phyloP scores from a whole-genome alignment of 2,797 vertebrate species.

The Bothrops alternatus region DNA sequence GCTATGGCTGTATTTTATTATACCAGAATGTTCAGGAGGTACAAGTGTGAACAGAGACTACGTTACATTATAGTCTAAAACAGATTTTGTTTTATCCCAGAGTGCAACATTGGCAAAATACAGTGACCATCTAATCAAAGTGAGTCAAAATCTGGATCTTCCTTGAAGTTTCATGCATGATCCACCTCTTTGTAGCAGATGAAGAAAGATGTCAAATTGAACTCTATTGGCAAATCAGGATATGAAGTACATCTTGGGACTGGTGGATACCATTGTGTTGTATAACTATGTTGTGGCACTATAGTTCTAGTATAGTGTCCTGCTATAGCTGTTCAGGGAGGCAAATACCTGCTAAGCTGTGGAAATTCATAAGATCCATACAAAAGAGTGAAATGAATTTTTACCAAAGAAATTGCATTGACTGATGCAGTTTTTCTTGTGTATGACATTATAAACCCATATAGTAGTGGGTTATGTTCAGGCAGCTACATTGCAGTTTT shows the following conservation, averaged over 20 bases:
- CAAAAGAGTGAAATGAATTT: neutral
- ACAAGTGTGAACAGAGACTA: neutral
- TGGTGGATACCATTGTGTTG: neutral
- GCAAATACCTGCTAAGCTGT: neutral
- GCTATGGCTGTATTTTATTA: neutral
- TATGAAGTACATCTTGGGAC: neutral
- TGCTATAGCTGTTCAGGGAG: neutral
- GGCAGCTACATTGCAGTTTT: neutral
- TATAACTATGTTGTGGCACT: neutral
- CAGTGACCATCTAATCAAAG: neutral
- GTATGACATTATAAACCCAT: neutral
- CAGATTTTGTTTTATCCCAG: neutral
- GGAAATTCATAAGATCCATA: neutral
- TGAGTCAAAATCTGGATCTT: neutral
- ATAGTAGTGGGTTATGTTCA: neutral
- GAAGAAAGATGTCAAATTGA: neutral
- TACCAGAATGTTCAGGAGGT: neutral
- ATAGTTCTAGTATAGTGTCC: no score
- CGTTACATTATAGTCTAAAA: neutral
- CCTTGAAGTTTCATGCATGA: neutral
- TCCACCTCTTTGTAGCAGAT: neutral
- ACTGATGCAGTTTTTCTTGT: neutral
- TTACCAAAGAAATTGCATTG: neutral
- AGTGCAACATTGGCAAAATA: neutral
- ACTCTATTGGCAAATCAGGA: neutral